phyloP scores from a whole-genome alignment of 1,140 invertebrate species.

The Calliphora vicina region DNA sequence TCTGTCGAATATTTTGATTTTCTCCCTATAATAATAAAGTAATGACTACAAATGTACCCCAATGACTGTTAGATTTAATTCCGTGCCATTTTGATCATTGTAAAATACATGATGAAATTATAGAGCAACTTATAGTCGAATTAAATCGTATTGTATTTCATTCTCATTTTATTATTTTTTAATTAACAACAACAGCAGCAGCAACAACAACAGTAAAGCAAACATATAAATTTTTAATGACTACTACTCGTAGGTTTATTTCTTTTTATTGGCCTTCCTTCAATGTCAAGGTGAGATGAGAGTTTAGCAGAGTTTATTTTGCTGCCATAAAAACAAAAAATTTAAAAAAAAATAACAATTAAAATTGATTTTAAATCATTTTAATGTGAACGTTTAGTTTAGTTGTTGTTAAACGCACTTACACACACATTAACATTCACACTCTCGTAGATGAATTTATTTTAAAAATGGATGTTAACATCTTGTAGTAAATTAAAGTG shows the following conservation, averaged over 20 bases:
- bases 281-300: constrained; percentile 2
- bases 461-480: no score
- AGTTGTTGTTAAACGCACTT: background rate
- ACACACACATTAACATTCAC: no score
- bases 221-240: background rate
- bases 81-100: no score
- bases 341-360: background rate
- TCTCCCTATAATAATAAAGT: no score
- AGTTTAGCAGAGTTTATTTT: background rate
- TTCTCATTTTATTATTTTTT: background rate
- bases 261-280: background rate
- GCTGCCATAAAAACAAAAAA: background rate
- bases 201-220: background rate
- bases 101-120: background rate
- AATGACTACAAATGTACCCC: no score
- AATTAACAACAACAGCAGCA: background rate
- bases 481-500: no score
- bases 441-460: no score
- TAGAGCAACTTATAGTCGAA: background rate
- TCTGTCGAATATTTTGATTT: no score
- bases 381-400: background rate
- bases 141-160: background rate
- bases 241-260: background rate
- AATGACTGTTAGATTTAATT: no score
- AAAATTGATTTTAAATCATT: background rate